Evolutionary conservation across 2,113 vertebrate genomes (phyloP).

Genomic region (Martes martes): DNA sequence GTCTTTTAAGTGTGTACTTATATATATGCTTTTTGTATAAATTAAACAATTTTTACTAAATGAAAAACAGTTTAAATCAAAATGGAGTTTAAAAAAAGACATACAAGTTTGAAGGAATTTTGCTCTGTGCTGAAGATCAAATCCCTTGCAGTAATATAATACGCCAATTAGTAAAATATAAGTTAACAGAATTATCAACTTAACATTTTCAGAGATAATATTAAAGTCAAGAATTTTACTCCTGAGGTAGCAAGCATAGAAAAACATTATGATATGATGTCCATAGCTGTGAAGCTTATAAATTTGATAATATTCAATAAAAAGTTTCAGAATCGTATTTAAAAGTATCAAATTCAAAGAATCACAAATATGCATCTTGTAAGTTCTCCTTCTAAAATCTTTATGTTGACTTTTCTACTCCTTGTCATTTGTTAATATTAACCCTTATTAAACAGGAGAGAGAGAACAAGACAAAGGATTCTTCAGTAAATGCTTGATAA

Average conservation of each 20-base stretch:
- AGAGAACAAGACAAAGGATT: slow-evolving; percentile 71
- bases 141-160: slow-evolving; percentile 80
- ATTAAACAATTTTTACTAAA: slow-evolving; percentile 89
- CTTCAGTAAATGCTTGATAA: slow-evolving; percentile 79
- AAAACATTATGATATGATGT: slow-evolving; percentile 78
- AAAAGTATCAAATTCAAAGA: slow-evolving; percentile 70
- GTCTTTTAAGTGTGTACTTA: slow-evolving; percentile 12
- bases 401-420: slow-evolving; percentile 65
- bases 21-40: slow-evolving; percentile 74
- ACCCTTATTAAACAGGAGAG: slow-evolving; percentile 72
- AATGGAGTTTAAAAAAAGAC: slow-evolving; percentile 83
- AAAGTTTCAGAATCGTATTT: slow-evolving; percentile 76
- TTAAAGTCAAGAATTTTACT: slow-evolving; percentile 83
- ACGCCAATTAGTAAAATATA: slow-evolving; percentile 81
- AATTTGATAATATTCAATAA: slow-evolving; percentile 80
- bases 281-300: slow-evolving; percentile 73
- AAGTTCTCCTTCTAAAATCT: slow-evolving; percentile 64
- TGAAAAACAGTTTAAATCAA: slow-evolving; percentile 87
- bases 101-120: slow-evolving; percentile 82
- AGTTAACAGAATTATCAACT: slow-evolving; percentile 81
- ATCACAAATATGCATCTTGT: slow-evolving; percentile 68
- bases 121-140: slow-evolving; percentile 83
- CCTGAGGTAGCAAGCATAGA: slow-evolving; percentile 80
- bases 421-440: slow-evolving; percentile 78
- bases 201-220: slow-evolving; percentile 82